Base-by-base conservation (phyloP, 2,797 vertebrate genomes). In the Parambassis ranga region DNA sequence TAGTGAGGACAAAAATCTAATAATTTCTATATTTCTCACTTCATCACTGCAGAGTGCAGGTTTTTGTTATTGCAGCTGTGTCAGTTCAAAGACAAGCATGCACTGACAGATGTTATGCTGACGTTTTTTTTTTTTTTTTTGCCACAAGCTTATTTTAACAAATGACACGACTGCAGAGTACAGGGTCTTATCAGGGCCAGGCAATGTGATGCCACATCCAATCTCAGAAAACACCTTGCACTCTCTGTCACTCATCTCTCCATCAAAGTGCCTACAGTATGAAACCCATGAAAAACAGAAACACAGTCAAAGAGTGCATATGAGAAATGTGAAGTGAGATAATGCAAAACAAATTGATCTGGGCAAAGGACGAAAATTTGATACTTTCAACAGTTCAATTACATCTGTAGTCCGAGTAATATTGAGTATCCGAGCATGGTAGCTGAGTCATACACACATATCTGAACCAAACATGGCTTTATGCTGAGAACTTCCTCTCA, bases 211-310 rank as follows among this genome's bases (percentile, higher is more conserved):
- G 62, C 43, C 53, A 43, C 49, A 63, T 60, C 63, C 46, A 79
- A 81, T 75, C 74, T 77, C 66, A 41, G 36, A 48, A 65, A 73
- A 55, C 71, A 87, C 75, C 79, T 85, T 75, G 63, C 57, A 14
- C 37, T 42, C 26, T 22, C 61, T 70, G 80, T 71, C 74, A 83
- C 61, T 77, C 74, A 77, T 68, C 69, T 48, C 35, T 39, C 46
- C 49, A 58, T 79, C 60, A 72, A 72, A 62, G 52, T 2, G 1
- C 5, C 52, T 3, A 23, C 18, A 28, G 19, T 22, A 37, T n/a
- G 35, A 64, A 70, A 67, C 15, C 38, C 16, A 24, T 41, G 27
- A 53, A 38, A 39, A 26, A 47, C 14, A 51, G 6, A 22, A 14
- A 42, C 19, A 23, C 13, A 7, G 16, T 18, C 19, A 9, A 24